phyloP scores from a whole-genome alignment of 2,888 invertebrate genomes.

The Lasioglossum calceatum region DNA sequence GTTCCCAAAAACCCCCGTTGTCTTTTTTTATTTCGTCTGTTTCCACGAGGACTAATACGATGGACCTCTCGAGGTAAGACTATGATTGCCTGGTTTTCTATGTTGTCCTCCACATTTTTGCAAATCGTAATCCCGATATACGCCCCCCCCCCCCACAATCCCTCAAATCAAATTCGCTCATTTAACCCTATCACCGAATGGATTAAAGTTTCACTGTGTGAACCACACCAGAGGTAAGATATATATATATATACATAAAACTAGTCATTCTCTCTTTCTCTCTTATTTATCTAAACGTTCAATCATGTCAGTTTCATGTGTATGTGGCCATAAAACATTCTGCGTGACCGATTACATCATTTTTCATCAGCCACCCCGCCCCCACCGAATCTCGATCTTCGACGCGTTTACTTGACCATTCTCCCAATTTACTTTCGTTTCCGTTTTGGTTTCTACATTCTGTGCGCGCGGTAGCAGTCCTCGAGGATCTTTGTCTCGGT shows the following conservation, averaged over 20 bases:
- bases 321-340: conserved; percentile 30
- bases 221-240: conserved; percentile 56
- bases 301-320: conserved; percentile 33
- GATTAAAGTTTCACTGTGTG: conserved; percentile 52
- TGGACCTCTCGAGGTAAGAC: conserved; percentile 68
- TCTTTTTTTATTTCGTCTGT: conserved; percentile 24
- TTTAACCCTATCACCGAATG: conserved; percentile 36
- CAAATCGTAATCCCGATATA: conserved; percentile 16
- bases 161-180: conserved; percentile 10
- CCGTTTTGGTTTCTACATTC: conserved; percentile 9
- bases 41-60: conserved; percentile 59
- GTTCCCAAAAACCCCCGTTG: not conserved
- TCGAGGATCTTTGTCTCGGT: not conserved
- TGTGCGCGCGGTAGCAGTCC: not conserved
- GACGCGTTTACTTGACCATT: not conserved
- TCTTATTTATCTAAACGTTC: conserved; percentile 8
- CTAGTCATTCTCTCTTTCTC: not conserved
- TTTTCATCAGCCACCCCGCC: conserved; percentile 30
- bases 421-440: conserved; percentile 12
- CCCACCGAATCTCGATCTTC: conserved; percentile 9
- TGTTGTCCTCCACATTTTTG: conserved; percentile 44
- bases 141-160: not conserved
- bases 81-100: conserved; percentile 64
- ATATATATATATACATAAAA: not conserved
- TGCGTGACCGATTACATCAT: conserved; percentile 21